phyloP scores from a whole-genome alignment of 2,888 invertebrate genomes.

The Diachrysia chrysitis region DNA sequence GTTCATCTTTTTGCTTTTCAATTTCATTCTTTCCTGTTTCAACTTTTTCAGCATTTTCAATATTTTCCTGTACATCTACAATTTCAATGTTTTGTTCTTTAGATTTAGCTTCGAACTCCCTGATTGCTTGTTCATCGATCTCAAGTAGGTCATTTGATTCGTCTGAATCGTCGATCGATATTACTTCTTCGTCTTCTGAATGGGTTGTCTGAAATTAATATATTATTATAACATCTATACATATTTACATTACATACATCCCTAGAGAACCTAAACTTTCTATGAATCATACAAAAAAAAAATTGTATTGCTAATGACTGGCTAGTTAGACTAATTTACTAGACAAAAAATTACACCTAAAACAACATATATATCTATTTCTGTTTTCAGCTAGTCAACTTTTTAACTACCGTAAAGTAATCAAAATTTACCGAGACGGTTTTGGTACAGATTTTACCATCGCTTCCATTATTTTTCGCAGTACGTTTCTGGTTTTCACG shows the following conservation, averaged over 20 bases:
- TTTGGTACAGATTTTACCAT: slow-evolving; percentile 37
- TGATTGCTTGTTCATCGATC: slow-evolving; percentile 60
- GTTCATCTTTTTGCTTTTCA: slow-evolving; percentile 10
- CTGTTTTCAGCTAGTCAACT: no score
- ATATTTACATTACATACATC: neutral
- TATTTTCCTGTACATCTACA: slow-evolving; percentile 28
- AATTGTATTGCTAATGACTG: no score
- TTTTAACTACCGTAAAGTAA: neutral
- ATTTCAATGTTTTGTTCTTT: slow-evolving; percentile 35
- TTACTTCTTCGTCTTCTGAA: slow-evolving; percentile 68
- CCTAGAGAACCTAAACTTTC: neutral
- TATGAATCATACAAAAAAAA: no score
- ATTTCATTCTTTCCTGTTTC: slow-evolving; percentile 15
- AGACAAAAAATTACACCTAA: neutral
- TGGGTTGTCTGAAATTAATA: slow-evolving; percentile 40
- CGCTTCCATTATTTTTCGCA: slow-evolving; percentile 7
- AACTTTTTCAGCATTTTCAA: neutral
- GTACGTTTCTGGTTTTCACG: neutral
- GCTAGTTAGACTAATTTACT: neutral
- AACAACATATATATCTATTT: neutral
- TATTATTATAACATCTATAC: slow-evolving; percentile 2
- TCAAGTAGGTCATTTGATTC: slow-evolving; percentile 60
- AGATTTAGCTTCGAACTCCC: slow-evolving; percentile 17
- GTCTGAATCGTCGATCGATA: slow-evolving; percentile 72
- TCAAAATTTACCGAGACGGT: slow-evolving; percentile 32